A percentile compares a stretch with the other conserved stretches of the same genome.
Conservation (phyloP, 1,140 invertebrate genomes). For the Meloidogyne hapla region DNA sequence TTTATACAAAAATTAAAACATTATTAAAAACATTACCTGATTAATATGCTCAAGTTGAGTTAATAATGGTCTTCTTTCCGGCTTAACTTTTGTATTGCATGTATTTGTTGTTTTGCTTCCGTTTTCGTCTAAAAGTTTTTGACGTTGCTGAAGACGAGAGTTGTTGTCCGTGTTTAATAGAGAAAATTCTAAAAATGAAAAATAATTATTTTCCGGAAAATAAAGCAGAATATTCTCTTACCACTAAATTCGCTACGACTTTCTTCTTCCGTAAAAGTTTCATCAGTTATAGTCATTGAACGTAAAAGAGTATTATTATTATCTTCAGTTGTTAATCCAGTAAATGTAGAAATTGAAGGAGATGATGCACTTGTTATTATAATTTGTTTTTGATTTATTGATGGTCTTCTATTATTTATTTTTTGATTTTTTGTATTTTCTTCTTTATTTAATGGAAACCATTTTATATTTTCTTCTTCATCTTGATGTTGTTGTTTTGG, state of each 20-base stretch:
- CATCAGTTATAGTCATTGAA: background rate
- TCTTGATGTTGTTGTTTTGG: too few relatives aligned
- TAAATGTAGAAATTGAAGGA: background rate
- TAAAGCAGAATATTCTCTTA: background rate
- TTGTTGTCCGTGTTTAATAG: background rate
- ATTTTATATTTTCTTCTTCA: background rate
- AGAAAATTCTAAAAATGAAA: background rate
- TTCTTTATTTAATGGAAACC: too few relatives aligned
- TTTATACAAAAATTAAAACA: too few relatives aligned
- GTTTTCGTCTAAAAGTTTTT: background rate
- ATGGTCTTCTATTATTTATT: background rate
- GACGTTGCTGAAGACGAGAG: background rate
- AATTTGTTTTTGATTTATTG: background rate
- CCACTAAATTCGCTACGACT: slow-evolving; percentile 4
- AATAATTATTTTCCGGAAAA: slow-evolving; percentile 7
- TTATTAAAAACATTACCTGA: background rate
- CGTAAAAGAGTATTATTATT: background rate
- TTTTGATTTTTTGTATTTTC: background rate
- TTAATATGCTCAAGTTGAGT: background rate
- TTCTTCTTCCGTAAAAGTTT: background rate
- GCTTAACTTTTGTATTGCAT: background rate
- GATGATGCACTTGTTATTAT: background rate
- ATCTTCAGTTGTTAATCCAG: slow-evolving; percentile 16
- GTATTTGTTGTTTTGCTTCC: background rate
- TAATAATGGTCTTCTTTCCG: background rate